Evolutionary conservation across 2,888 invertebrate genomes (phyloP), one percentile per base, ranked within the genome.

Genomic region (Muschampia plurimacula): DNA sequence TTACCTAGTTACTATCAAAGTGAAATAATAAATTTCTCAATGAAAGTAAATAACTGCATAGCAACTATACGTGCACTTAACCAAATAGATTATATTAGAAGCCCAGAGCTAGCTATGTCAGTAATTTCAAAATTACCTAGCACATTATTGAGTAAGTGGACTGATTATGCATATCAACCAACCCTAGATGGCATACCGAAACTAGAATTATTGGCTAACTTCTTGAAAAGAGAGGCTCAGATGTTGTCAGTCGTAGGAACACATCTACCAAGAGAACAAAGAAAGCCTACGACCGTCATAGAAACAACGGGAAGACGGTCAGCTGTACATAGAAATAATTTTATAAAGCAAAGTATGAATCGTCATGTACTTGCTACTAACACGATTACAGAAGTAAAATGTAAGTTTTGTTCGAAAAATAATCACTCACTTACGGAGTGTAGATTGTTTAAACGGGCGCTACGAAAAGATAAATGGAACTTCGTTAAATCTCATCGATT

Each of bases 1-100:
- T 55, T 76, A 39, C 66, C 76, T 52, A 71, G 60, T 15, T 41
- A 28, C 15, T 74, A 74, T 32, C 72, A 74, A 13, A 62, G 69
- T 10, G 72, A 74, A 8, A 49, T 74, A 10, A 67, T 72, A 1
- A 67, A 63, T 15, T 72, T 72, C 59, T 55, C 72, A 7, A 65
- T 69, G 2, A 75, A 73, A 57, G 49, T 75, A 15, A 73, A 72
- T 22, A 73, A 75, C 41, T 72, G 63, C 15, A 32, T 71, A 6
- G 73, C 75, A 12, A 69, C 75, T 10, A 74, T 74, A 13, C 73
- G 67, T 41, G 75, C 73, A 36, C 39, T 74, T 3, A 66, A 69
- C 10, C 59, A 72, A 39, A n/a, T 44, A 7, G 74, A 74, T 72
- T 62, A 72, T 22, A 41, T 69, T 64, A 62, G 71, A 59, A 32